Evolutionary conservation across 53 echinoderm and acorn worm species (phyloP), one percentile per base, ranked within the genome.

Genomic region (Stichopus horrens): DNA sequence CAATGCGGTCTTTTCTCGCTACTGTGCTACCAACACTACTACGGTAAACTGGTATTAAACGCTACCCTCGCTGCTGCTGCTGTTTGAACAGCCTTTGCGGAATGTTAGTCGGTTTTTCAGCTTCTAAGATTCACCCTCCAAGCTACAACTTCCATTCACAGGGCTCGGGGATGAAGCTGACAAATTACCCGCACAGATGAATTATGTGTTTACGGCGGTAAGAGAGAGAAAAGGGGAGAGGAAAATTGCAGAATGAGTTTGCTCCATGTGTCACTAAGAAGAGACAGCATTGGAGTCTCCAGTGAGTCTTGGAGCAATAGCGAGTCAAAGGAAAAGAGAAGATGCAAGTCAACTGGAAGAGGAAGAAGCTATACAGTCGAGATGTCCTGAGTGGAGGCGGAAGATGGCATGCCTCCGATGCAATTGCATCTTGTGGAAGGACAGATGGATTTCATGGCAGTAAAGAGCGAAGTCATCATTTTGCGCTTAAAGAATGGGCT

Each of bases 141-240:
- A 57, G 58, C 57, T 57, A 18, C 71, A 21, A 85, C 57, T 51
- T 85, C 66, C 85, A 85, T 85, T 85, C 85, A 85, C 66, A 67
- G 65, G 37, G 37, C 68, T 63, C 85, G 23, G 18, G 65, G 23
- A 51, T 52, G 9, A 20, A 37, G 85, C 85, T 85, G 85, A 85
- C 85, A 85, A 85, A 85, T 85, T 60, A 67, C 85, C 66, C 65
- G 85, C 85, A 7, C 85, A 85, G 85, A 85, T 85, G 85, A 85
- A 65, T 85, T 85, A 85, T 85, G 85, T 65, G 60, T 85, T 85
- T 85, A 65, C 83, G 59, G 66, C 63, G 83, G 83, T 60, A 60
- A 83, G 58, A 75, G 63, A 13, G 16, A 63, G 16, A 63, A 63
- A 63, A 63, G 16, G 16, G 16, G 63, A 63, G 63, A 63, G 63